Percentiles rank a stretch among this genome's conserved stretches.
phyloP scores from a whole-genome alignment of 2,113 vertebrate genomes.

The Larimichthys polyactis region DNA sequence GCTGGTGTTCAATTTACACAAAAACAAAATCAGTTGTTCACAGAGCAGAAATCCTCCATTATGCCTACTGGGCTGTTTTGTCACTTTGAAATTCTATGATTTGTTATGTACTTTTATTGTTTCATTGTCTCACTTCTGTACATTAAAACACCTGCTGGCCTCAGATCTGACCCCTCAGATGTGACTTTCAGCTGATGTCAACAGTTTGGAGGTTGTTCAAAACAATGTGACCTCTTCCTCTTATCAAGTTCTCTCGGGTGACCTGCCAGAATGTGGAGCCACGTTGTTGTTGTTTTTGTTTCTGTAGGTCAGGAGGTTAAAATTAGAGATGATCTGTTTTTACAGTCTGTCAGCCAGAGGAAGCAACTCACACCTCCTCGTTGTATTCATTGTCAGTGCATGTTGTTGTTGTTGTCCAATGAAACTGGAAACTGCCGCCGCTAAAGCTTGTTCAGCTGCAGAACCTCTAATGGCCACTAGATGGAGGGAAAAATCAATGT shows the following conservation, averaged over 20 bases:
- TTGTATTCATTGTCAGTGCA: not conserved
- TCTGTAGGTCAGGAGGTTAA: constrained; percentile 30
- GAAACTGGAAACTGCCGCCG: not conserved
- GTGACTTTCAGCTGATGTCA: not conserved
- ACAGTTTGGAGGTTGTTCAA: constrained; percentile 29
- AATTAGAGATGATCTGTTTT: constrained; percentile 31
- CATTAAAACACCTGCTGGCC: constrained; percentile 16
- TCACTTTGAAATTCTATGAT: not conserved
- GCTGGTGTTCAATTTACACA: not conserved
- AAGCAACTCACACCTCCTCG: constrained; percentile 1
- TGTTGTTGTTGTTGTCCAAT: not conserved
- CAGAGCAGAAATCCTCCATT: not conserved
- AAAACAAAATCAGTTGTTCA: not conserved
- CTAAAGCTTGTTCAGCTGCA: not conserved
- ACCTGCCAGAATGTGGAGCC: constrained; percentile 37
- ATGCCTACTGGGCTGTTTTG: not conserved
- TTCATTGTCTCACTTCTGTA: not conserved
- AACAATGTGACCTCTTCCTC: constrained; percentile 15
- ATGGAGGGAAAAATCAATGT: not conserved
- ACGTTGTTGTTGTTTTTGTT: constrained; percentile 1
- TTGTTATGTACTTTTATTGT: not conserved
- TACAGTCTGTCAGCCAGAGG: not conserved
- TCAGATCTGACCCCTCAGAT: not conserved
- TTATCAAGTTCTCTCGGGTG: constrained; percentile 4
- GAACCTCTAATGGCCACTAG: not conserved